Base-by-base conservation (phyloP, 2,888 invertebrate genomes). In the Zygogramma bicolorata region DNA sequence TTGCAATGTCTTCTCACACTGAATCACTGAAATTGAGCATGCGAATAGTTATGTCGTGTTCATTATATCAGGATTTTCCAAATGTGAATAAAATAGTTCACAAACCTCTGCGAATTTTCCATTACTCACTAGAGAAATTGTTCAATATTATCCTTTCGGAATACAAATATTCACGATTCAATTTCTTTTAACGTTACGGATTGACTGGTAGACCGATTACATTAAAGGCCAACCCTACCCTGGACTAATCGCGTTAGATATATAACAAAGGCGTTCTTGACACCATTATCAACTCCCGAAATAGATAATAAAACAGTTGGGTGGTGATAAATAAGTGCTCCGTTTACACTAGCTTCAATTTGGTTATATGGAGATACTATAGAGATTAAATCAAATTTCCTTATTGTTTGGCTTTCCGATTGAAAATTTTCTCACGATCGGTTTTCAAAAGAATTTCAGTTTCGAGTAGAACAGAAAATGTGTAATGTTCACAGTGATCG, bases 261-360 rank as follows among this genome's bases (percentile, higher is more conserved):
- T 74, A 78, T 77, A 75, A 71, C 62, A 69, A 73, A 76, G 77
- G 77, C 71, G 75, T 70, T 62, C 61, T 49, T 68, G 73, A 78
- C 75, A 71, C 65, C 68, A 80, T 79, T 74, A 81, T 80, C 77
- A 78, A 78, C 75, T 72, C 68, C 70, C 67, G 59, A 74, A 77
- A 79, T 78, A 73, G 72, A 74, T 59, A 65, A 71, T 68, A 46
- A 71, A 71, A 57, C 67, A 42, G 63, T 31, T 46, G 65, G 70
- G 70, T 65, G 38, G 65, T n/a, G 66, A 65, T 38, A 65, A 58
- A 49, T 57, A 63, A 34, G 34, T 34, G 3, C 46, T 46, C 8
- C 8, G n/a, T 38, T 57, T 46, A 10, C 27, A 15, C 27, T 42
- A 25, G 25, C 60, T 31, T 46, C 62, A 62, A 62, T 27, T 60